A percentile compares a stretch with the other conserved stretches of the same genome.
Conservation (phyloP, 2,797 vertebrate genomes). For the Melopsittacus undulatus region DNA sequence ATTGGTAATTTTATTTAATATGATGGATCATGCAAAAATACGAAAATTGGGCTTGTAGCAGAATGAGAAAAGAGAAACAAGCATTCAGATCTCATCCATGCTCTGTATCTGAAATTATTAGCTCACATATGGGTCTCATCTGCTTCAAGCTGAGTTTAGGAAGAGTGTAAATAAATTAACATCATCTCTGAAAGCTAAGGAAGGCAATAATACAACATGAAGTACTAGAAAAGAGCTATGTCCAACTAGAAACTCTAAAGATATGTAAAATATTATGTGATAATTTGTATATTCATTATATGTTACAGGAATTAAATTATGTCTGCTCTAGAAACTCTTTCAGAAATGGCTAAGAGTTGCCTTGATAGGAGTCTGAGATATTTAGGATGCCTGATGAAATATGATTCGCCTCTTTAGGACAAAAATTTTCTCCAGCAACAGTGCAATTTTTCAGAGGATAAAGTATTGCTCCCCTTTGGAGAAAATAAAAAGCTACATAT, state of each 20-base stretch:
- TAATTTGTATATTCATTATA: background rate
- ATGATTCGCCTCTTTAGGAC: accelerated
- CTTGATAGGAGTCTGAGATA: background rate
- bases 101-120: background rate
- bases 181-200: background rate
- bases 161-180: constrained; percentile 33
- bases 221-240: background rate
- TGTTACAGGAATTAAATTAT: background rate
- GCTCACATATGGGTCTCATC: constrained; percentile 11
- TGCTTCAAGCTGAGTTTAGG: constrained; percentile 1
- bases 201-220: background rate
- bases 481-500: background rate
- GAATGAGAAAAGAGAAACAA: background rate
- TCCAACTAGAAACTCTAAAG: background rate
- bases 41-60: background rate
- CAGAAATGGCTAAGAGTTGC: background rate
- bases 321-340: background rate
- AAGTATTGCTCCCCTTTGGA: background rate
- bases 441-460: background rate
- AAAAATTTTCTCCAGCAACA: background rate
- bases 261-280: background rate
- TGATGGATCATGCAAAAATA: background rate
- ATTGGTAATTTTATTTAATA: background rate
- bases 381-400: background rate
- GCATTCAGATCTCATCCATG: background rate